These are phyloP conservation scores for Brachyalestes nurse DNA, from an alignment of 2,797 vertebrate species.

Conservation along the genomic window DNA sequence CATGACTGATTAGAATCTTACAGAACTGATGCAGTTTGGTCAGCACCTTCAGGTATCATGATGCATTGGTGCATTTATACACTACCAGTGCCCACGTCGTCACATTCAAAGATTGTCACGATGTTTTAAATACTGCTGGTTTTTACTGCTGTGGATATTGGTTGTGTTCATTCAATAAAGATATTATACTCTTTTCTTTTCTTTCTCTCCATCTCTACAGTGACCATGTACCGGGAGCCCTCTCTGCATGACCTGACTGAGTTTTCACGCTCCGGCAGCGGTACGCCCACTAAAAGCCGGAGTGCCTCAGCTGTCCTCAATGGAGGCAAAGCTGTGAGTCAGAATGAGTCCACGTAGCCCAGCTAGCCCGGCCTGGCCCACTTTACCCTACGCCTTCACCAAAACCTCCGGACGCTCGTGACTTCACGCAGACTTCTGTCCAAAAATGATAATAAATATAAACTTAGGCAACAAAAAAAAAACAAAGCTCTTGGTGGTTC, in stretches of 20 bases:
- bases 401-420: constrained; percentile 93
- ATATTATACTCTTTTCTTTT: neutral
- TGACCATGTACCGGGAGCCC: constrained; percentile 99
- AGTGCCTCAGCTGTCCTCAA: constrained; percentile 96
- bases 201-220: constrained; percentile 77
- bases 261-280: constrained; percentile 97
- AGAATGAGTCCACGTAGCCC: constrained; percentile 98
- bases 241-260: constrained; percentile 98
- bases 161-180: constrained; percentile 1
- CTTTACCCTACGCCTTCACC: constrained; percentile 80
- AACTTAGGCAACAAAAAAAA: constrained; percentile 2
- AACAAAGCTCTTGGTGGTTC: constrained; percentile 76
- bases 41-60: neutral
- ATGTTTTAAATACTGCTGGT: neutral
- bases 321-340: constrained; percentile 97
- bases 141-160: neutral
- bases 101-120: constrained; percentile 5
- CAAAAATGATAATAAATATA: constrained; percentile 50
- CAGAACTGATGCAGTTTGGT: too few relatives aligned
- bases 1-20: too few relatives aligned
- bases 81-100: neutral
- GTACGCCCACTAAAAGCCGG: constrained; percentile 98
- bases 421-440: constrained; percentile 90
- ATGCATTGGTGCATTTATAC: too few relatives aligned
- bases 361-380: constrained; percentile 75